These are phyloP conservation scores for Tupiocoris notatus DNA, from an alignment of 2,888 invertebrate species.

Conservation along the genomic window DNA sequence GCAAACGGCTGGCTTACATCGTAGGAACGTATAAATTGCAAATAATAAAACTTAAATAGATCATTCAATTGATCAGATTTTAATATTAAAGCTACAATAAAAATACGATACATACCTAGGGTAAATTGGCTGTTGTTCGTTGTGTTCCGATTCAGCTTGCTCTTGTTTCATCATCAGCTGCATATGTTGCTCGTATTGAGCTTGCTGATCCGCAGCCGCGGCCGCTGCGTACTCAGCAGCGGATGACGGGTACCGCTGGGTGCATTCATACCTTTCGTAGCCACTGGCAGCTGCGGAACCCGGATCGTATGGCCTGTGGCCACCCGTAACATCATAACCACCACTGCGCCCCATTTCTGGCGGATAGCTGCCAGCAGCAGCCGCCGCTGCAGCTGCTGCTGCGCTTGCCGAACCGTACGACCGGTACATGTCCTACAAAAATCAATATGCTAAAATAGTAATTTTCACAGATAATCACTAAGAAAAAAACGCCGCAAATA, in stretches of 20 bases:
- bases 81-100: too few relatives aligned
- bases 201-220: slow-evolving; percentile 35
- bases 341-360: slow-evolving; percentile 19
- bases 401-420: background rate
- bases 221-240: slow-evolving; percentile 44
- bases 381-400: background rate
- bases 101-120: slow-evolving; percentile 63
- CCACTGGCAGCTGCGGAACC: slow-evolving; percentile 53
- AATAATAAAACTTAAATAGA: too few relatives aligned
- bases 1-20: too few relatives aligned
- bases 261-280: slow-evolving; percentile 65
- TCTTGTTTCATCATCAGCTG: slow-evolving; percentile 55
- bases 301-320: slow-evolving; percentile 62
- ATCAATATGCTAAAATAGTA: too few relatives aligned
- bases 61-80: too few relatives aligned
- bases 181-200: slow-evolving; percentile 56
- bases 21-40: too few relatives aligned
- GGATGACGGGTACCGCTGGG: slow-evolving; percentile 34
- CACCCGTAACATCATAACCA: slow-evolving; percentile 43
- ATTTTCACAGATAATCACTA: too few relatives aligned
- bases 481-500: too few relatives aligned
- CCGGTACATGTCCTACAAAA: background rate
- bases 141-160: slow-evolving; percentile 64
- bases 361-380: background rate
- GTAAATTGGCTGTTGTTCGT: slow-evolving; percentile 70